Conservation (phyloP, 2,888 invertebrate species). For the Tanypteryx hageni region DNA sequence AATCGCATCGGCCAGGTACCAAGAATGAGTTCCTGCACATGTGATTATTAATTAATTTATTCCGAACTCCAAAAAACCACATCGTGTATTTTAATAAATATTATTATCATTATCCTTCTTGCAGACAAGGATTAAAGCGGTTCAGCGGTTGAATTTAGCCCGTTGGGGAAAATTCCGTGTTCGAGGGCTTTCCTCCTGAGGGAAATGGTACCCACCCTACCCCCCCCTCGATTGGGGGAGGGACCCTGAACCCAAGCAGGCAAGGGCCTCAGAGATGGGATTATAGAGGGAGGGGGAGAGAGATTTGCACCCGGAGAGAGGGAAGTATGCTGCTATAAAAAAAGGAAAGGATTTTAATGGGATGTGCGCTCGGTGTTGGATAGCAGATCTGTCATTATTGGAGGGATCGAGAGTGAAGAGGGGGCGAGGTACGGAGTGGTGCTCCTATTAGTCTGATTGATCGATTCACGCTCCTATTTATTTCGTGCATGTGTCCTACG, state of each 20-base stretch:
- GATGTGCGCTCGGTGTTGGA: slow-evolving; percentile 20
- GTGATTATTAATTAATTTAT: too few species aligned
- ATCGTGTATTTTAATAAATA: background rate
- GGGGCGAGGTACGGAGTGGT: background rate
- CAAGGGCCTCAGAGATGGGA: background rate
- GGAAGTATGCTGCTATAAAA: background rate
- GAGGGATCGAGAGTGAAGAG: background rate
- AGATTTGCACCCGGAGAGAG: background rate
- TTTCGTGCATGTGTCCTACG: slow-evolving; percentile 28
- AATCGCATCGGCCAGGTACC: too few species aligned
- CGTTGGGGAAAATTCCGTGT: slow-evolving; percentile 1
- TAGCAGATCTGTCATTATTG: slow-evolving; percentile 26
- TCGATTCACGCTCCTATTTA: background rate
- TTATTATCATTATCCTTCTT: background rate
- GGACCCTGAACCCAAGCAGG: too few species aligned
- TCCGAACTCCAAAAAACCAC: background rate
- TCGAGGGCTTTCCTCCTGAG: background rate
- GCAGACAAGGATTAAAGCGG: background rate
- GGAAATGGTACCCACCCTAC: background rate
- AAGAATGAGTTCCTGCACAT: too few species aligned
- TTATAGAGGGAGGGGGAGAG: background rate
- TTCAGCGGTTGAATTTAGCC: background rate
- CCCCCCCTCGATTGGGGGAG: background rate
- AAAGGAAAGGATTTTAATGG: slow-evolving; percentile 41
- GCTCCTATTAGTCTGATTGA: slow-evolving; percentile 19